These are phyloP conservation scores for Melanostoma scalare DNA, from an alignment of 2,888 invertebrate species.

Conservation along the genomic window DNA sequence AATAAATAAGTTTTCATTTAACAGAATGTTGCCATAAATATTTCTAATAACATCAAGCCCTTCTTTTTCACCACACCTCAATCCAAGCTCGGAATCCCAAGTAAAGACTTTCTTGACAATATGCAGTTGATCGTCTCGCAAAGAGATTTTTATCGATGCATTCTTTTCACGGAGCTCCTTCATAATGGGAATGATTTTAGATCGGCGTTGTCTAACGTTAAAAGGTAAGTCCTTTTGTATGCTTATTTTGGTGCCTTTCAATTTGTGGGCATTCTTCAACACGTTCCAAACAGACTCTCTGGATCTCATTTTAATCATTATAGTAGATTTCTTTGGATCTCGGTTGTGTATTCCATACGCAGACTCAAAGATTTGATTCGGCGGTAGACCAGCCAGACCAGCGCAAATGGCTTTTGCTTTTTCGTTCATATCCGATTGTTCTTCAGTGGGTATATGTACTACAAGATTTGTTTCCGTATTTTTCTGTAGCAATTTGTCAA, in stretches of 20 bases:
- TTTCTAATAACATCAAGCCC: conserved; percentile 10
- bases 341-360: conserved; percentile 18
- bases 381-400: neutral
- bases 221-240: conserved; percentile 16
- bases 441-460: too few relatives aligned
- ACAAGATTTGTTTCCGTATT: too few relatives aligned
- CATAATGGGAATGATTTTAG: conserved; percentile 15
- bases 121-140: conserved; percentile 12
- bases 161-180: neutral
- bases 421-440: neutral
- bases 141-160: neutral
- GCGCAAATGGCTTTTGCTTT: conserved; percentile 39
- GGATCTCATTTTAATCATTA: conserved; percentile 24
- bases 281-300: conserved; percentile 16
- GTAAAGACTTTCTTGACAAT: conserved; percentile 2
- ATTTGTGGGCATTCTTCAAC: conserved; percentile 19
- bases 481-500: too few relatives aligned
- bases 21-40: conserved; percentile 26
- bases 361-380: conserved; percentile 18
- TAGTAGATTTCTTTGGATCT: conserved; percentile 2
- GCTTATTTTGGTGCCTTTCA: conserved; percentile 9
- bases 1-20: conserved; percentile 7
- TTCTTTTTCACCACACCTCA: conserved; percentile 28
- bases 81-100: conserved; percentile 14
- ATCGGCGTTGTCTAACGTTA: conserved; percentile 5